These are phyloP conservation scores for Cyclophora albipunctata DNA, from an alignment of 2,888 invertebrate genomes.

Conservation along the genomic window DNA sequence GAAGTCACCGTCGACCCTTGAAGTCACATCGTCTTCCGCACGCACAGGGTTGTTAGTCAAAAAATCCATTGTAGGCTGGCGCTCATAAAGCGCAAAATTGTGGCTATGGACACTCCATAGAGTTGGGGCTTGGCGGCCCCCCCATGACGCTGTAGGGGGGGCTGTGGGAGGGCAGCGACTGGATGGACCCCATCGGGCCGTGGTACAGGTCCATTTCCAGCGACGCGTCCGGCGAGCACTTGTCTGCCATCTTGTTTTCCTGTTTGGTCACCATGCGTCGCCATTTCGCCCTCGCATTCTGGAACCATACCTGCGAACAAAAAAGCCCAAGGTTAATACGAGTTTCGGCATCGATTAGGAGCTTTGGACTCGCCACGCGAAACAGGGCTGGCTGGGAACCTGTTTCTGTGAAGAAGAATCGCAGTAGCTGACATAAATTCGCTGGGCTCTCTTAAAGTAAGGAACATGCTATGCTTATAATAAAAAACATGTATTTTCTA, in stretches of 20 bases:
- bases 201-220: slow-evolving; percentile 79
- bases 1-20: no score
- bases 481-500: no score
- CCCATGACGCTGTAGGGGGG: slow-evolving; percentile 81
- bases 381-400: no score
- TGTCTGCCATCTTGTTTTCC: slow-evolving; percentile 83
- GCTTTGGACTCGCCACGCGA: no score
- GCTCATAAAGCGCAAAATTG: slow-evolving; percentile 63
- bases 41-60: no score
- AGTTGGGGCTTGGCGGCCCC: slow-evolving; percentile 80
- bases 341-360: slow-evolving; percentile 1
- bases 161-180: slow-evolving; percentile 81
- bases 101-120: slow-evolving; percentile 83
- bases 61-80: slow-evolving; percentile 15
- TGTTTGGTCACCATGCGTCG: slow-evolving; percentile 90
- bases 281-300: slow-evolving; percentile 95
- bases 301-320: slow-evolving; percentile 93
- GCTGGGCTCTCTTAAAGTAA: no score
- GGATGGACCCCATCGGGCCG: slow-evolving; percentile 79
- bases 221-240: slow-evolving; percentile 79
- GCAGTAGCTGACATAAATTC: no score
- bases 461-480: no score
- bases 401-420: no score
- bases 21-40: no score
- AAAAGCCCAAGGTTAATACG: slow-evolving; percentile 34